Conservation (phyloP, 2,797 vertebrate species). For the Amniataba percoides region DNA sequence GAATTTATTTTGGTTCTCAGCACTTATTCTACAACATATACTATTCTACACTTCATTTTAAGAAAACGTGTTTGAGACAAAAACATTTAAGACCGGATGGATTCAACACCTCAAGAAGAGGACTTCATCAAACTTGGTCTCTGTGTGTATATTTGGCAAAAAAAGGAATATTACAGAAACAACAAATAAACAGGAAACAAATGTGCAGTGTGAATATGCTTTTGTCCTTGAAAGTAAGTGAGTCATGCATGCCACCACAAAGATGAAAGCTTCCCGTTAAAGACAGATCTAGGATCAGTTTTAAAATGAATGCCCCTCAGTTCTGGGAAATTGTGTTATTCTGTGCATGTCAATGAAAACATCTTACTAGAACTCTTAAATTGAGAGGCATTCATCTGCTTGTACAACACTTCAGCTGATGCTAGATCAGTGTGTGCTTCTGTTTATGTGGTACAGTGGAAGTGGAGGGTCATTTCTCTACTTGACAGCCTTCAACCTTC, state of each 20-base stretch:
- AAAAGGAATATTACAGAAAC: neutral
- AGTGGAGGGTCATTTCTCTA: constrained; percentile 36
- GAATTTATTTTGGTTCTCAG: constrained; percentile 27
- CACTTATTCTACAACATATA: too few relatives aligned
- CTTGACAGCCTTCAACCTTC: constrained; percentile 19
- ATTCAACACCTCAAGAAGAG: constrained; percentile 52
- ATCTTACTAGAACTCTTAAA: constrained; percentile 4
- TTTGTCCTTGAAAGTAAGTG: constrained; percentile 17
- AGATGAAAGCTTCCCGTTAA: constrained; percentile 20
- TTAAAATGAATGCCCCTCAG: constrained; percentile 33
- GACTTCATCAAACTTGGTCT: neutral
- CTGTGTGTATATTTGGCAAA: neutral
- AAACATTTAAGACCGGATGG: constrained; percentile 45
- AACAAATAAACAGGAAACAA: constrained; percentile 1
- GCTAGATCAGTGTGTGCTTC: constrained; percentile 31
- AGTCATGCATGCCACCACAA: constrained; percentile 58
- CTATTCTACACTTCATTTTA: neutral
- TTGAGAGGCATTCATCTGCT: constrained; percentile 32
- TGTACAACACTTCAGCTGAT: constrained; percentile 9
- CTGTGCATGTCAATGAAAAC: neutral
- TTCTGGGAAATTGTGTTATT: constrained; percentile 23
- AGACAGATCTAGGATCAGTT: constrained; percentile 46
- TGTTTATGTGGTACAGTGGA: constrained; percentile 8
- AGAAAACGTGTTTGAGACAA: neutral
- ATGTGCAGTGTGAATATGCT: constrained; percentile 21